phyloP scores from a whole-genome alignment of 2,113 vertebrate genomes.

The Halcyon malimbica region DNA sequence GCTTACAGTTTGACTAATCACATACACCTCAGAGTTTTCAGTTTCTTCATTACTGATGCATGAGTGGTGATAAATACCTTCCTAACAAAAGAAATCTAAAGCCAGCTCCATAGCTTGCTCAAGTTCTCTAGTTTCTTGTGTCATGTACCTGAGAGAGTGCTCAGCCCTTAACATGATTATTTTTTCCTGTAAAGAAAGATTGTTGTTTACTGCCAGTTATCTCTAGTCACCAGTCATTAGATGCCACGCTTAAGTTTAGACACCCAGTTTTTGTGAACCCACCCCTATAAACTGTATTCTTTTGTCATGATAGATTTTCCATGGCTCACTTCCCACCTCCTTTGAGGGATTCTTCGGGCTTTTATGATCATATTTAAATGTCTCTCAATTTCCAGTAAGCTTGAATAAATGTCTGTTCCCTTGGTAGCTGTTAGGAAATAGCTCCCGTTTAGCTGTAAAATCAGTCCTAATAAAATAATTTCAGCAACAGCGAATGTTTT shows the following conservation, averaged over 20 bases:
- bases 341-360: conserved; percentile 2
- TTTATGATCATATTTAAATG: conserved; percentile 15
- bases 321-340: neutral
- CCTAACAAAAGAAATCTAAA: neutral
- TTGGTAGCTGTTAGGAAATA: conserved; percentile 26
- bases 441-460: conserved; percentile 13
- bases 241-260: neutral
- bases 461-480: neutral
- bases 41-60: neutral
- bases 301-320: neutral
- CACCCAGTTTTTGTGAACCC: neutral
- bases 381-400: conserved; percentile 26
- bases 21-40: neutral
- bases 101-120: neutral
- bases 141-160: neutral
- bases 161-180: neutral
- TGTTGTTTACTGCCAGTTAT: neutral
- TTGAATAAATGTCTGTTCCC: conserved; percentile 52
- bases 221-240: neutral
- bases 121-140: neutral
- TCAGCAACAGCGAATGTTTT: neutral
- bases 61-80: conserved; percentile 4
- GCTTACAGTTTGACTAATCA: neutral
- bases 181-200: neutral
- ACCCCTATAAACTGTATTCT: neutral